Conservation (phyloP, 2,888 invertebrate species). For the Prosapia bicincta region DNA sequence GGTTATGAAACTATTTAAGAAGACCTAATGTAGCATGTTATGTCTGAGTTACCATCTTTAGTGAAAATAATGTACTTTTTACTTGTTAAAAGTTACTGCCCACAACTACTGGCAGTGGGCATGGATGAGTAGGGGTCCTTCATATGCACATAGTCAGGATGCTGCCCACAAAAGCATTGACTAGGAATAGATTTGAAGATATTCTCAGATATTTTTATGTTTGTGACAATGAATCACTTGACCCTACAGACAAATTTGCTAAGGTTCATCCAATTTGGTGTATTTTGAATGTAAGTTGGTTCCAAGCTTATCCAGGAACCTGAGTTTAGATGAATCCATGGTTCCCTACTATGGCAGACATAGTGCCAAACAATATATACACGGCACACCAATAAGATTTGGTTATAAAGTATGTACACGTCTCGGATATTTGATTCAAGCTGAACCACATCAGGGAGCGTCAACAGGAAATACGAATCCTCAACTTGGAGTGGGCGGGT, state of each 20-base stretch:
- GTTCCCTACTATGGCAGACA: constrained; percentile 34
- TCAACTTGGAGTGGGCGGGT: too few species aligned
- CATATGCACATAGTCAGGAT: too few species aligned
- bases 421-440: constrained; percentile 31
- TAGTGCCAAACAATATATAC: constrained; percentile 31
- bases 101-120: too few species aligned
- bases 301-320: constrained; percentile 26
- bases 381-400: constrained; percentile 32
- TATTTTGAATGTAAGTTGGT: constrained; percentile 30
- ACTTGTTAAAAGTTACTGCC: too few species aligned
- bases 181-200: constrained; percentile 24
- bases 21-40: too few species aligned
- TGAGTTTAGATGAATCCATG: constrained; percentile 33
- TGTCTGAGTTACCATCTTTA: too few species aligned
- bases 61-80: too few species aligned
- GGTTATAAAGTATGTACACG: constrained; percentile 31
- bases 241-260: constrained; percentile 28
- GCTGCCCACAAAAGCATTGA: too few species aligned
- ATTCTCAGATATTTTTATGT: constrained; percentile 25
- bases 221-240: constrained; percentile 19
- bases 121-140: too few species aligned
- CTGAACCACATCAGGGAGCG: constrained; percentile 34
- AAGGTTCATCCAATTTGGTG: constrained; percentile 32
- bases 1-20: too few species aligned
- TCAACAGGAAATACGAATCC: too few species aligned